phyloP scores from a whole-genome alignment of 23 tunicate species.

The Botrylloides violaceus region DNA sequence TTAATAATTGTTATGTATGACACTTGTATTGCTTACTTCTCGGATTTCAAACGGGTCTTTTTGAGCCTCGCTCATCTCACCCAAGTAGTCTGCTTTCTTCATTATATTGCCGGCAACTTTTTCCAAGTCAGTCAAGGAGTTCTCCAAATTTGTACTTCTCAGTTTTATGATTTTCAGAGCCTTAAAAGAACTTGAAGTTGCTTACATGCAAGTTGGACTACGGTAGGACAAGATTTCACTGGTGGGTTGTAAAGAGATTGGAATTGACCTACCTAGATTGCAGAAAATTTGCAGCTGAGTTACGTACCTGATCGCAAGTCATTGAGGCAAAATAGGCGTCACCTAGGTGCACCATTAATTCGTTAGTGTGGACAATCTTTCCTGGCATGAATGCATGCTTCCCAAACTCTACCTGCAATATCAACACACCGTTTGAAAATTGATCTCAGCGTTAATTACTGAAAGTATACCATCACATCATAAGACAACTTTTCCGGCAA shows the following conservation, averaged over 20 bases:
- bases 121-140: constrained; percentile 56
- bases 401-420: constrained; percentile 70
- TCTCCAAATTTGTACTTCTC: constrained; percentile 39
- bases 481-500: constrained; percentile 58
- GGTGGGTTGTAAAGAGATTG: not conserved
- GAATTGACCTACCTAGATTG: not conserved
- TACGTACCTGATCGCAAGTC: constrained; percentile 82
- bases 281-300: too few species aligned
- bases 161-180: constrained; percentile 58
- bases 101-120: constrained; percentile 43
- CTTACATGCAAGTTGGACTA: too few species aligned
- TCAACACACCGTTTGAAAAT: not conserved
- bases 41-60: constrained; percentile 16
- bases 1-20: too few species aligned
- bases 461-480: constrained; percentile 58
- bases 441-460: not conserved
- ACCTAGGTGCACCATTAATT: constrained; percentile 75
- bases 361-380: constrained; percentile 81
- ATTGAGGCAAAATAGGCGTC: constrained; percentile 79
- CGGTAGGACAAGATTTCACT: too few species aligned
- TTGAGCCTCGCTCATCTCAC: constrained; percentile 12
- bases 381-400: constrained; percentile 77
- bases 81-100: constrained; percentile 32
- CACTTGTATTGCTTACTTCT: constrained; percentile 12
- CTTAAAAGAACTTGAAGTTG: constrained; percentile 23